Percentiles rank a stretch among this genome's conserved stretches.
These are phyloP conservation scores for Apocrypta bakeri DNA, from an alignment of 1,140 invertebrate species.

Conservation along the genomic window DNA sequence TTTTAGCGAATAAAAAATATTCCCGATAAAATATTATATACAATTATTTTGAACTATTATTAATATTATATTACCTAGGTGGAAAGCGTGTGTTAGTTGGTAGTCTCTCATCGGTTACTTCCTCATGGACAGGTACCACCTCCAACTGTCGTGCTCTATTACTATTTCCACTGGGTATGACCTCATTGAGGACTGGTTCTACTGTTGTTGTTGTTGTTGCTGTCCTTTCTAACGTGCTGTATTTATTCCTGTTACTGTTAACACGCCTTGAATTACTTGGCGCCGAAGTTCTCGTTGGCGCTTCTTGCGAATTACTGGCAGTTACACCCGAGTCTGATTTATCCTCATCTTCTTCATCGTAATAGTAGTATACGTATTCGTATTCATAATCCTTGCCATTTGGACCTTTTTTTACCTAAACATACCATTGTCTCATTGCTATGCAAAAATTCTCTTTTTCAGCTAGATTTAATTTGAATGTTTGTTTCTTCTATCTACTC, in stretches of 20 bases:
- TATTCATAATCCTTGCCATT: slow-evolving; percentile 94
- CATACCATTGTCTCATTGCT: background rate
- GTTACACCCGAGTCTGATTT: slow-evolving; percentile 67
- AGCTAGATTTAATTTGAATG: no score
- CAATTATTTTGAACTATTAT: no score
- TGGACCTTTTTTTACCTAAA: slow-evolving; percentile 88
- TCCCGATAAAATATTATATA: no score
- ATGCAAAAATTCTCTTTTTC: no score
- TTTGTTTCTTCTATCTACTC: no score
- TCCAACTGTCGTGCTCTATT: slow-evolving; percentile 77
- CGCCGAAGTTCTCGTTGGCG: slow-evolving; percentile 71
- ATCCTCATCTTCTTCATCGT: slow-evolving; percentile 85
- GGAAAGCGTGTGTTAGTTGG: slow-evolving; percentile 87
- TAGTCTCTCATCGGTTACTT: slow-evolving; percentile 78
- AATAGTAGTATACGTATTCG: slow-evolving; percentile 93
- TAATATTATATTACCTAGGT: slow-evolving; percentile 82
- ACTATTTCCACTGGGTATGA: slow-evolving; percentile 77
- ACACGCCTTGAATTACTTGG: slow-evolving; percentile 56
- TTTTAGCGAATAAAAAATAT: no score
- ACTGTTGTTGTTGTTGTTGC: slow-evolving; percentile 74
- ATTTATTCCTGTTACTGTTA: slow-evolving; percentile 75
- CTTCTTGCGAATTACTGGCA: slow-evolving; percentile 76
- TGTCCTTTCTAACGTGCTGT: slow-evolving; percentile 80
- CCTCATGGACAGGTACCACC: slow-evolving; percentile 64
- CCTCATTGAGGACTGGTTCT: slow-evolving; percentile 80